Evolutionary conservation across 2,113 vertebrate genomes (phyloP).

Genomic region (Etheostoma cragini): DNA sequence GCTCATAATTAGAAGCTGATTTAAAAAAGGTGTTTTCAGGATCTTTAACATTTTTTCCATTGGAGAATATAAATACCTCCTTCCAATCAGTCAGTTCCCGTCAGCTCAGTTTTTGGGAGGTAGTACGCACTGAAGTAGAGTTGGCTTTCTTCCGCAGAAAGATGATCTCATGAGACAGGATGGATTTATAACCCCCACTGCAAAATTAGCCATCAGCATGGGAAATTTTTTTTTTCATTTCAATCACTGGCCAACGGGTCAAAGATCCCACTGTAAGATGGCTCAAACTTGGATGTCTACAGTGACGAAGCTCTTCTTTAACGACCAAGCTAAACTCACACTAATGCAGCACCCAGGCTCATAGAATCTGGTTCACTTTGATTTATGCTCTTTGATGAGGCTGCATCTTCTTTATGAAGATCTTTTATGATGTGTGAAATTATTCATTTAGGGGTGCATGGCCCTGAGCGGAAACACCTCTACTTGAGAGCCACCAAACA

Average conservation of each 20-base stretch:
- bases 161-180: neutral
- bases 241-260: neutral
- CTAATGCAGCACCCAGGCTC: neutral
- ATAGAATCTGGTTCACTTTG: slow-evolving; percentile 30
- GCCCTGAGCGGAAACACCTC: slow-evolving; percentile 4
- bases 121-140: neutral
- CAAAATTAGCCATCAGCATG: neutral
- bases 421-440: slow-evolving; percentile 51
- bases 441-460: slow-evolving; percentile 30
- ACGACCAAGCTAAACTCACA: neutral
- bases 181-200: neutral
- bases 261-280: neutral
- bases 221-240: slow-evolving; percentile 1
- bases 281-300: neutral
- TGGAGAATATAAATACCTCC: neutral
- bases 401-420: slow-evolving; percentile 28
- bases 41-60: neutral
- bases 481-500: slow-evolving; percentile 22
- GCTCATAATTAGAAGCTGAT: neutral
- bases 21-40: neutral
- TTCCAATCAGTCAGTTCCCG: neutral
- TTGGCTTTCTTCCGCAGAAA: neutral
- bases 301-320: neutral
- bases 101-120: neutral
- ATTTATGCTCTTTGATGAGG: slow-evolving; percentile 54